A percentile compares a stretch with the other conserved stretches of the same genome.
Conservation (phyloP, 2,888 invertebrate genomes). For the Andrena minutula region DNA sequence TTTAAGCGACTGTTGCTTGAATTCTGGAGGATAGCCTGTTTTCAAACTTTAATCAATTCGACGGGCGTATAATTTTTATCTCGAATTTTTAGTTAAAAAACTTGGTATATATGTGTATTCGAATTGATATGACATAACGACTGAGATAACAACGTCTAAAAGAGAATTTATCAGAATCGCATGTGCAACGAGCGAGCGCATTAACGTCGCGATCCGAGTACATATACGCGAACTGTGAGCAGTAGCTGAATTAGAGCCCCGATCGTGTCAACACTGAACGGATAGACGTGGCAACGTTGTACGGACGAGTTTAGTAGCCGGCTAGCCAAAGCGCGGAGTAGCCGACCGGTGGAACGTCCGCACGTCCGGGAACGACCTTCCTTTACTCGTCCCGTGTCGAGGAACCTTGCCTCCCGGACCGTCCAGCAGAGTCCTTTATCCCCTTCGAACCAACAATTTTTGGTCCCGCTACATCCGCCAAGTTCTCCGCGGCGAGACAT, state of each 20-base stretch:
- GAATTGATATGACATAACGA: constrained; percentile 1
- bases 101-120: no score
- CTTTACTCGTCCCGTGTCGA: constrained; percentile 64
- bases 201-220: constrained; percentile 48
- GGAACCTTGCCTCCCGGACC: constrained; percentile 53
- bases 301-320: constrained; percentile 76
- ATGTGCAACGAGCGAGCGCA: constrained; percentile 32
- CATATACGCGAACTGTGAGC: constrained; percentile 39
- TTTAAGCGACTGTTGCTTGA: not conserved
- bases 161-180: constrained; percentile 20
- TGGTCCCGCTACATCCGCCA: not conserved
- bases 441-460: constrained; percentile 25
- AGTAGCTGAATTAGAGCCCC: constrained; percentile 65
- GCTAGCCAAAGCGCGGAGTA: constrained; percentile 67
- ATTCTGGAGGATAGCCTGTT: not conserved
- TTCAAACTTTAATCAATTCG: not conserved
- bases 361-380: constrained; percentile 72
- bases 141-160: constrained; percentile 11
- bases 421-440: constrained; percentile 32
- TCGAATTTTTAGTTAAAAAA: no score
- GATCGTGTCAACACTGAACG: constrained; percentile 70
- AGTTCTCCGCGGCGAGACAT: not conserved
- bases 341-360: constrained; percentile 72
- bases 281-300: constrained; percentile 76
- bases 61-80: no score